These are phyloP conservation scores for Oscarella lobularis DNA, from an alignment of 37 sponge, comb jelly and placozoan genomes.

Conservation along the genomic window DNA sequence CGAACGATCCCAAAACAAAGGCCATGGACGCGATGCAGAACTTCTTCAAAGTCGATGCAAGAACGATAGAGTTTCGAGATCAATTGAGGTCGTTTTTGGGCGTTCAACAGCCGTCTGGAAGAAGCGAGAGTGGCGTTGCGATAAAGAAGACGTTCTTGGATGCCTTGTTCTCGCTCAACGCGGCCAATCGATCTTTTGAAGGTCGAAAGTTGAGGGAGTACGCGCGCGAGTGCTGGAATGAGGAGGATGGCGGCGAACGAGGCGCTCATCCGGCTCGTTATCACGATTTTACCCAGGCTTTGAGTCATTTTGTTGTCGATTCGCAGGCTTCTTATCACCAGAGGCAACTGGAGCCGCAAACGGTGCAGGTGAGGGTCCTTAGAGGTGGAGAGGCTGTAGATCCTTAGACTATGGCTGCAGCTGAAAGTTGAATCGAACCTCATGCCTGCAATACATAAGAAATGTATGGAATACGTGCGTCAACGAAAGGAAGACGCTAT, in stretches of 20 bases:
- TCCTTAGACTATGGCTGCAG: neutral
- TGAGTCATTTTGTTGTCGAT: neutral
- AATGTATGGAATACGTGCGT: neutral
- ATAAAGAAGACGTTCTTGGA: neutral
- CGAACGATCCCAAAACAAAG: neutral
- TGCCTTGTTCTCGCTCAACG: neutral
- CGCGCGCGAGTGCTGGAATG: neutral
- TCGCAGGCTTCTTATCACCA: neutral
- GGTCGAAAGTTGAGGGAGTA: neutral
- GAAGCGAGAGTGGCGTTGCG: neutral
- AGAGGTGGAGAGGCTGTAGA: too few species aligned
- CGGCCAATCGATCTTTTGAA: neutral
- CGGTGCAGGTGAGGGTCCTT: neutral
- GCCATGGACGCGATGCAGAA: neutral
- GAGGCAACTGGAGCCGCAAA: neutral
- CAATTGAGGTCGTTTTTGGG: neutral
- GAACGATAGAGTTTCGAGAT: neutral
- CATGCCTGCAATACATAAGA: neutral
- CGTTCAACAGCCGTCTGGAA: neutral
- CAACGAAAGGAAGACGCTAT: neutral
- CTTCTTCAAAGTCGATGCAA: neutral
- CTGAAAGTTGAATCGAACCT: neutral
- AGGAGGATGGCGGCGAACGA: neutral
- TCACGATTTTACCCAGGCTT: neutral
- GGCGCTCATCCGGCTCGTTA: slow-evolving; percentile 2